A percentile compares a stretch with the other conserved stretches of the same genome.
phyloP scores from a whole-genome alignment of 2,888 invertebrate species.

The Lycophotia porphyrea region DNA sequence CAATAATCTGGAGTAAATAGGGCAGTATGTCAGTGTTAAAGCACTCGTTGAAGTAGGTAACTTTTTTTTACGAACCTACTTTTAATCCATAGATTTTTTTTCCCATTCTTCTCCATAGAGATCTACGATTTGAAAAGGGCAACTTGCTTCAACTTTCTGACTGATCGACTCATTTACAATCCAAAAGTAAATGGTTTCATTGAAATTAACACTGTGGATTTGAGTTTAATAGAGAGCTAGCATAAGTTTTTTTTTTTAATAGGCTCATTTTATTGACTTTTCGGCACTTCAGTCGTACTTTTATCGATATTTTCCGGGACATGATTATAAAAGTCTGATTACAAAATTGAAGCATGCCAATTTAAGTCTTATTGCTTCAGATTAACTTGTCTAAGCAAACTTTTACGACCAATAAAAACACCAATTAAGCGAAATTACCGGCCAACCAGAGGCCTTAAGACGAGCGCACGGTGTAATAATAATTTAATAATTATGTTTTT shows the following conservation, averaged over 20 bases:
- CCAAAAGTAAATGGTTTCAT: neutral
- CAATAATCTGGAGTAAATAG: constrained; percentile 1
- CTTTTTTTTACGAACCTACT: neutral
- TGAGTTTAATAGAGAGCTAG: neutral
- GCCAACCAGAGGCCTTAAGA: neutral
- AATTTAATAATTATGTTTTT: too few species aligned
- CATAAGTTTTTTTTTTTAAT: neutral
- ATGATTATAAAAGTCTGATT: neutral
- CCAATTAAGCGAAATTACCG: neutral
- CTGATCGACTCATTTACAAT: neutral
- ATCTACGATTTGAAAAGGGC: neutral
- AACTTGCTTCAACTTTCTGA: neutral
- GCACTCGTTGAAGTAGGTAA: neutral
- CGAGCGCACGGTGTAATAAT: too few species aligned
- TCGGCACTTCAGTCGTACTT: neutral
- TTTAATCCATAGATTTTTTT: neutral
- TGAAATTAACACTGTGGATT: neutral
- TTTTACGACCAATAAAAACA: neutral
- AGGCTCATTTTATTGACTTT: neutral
- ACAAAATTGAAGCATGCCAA: neutral
- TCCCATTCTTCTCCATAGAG: neutral
- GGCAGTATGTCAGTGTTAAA: neutral
- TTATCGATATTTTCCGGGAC: neutral
- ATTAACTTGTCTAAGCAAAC: neutral
- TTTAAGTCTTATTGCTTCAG: neutral